Percentiles rank a stretch among this genome's conserved stretches.
phyloP scores from a whole-genome alignment of 2,113 vertebrate species.

The Platichthys stellatus region DNA sequence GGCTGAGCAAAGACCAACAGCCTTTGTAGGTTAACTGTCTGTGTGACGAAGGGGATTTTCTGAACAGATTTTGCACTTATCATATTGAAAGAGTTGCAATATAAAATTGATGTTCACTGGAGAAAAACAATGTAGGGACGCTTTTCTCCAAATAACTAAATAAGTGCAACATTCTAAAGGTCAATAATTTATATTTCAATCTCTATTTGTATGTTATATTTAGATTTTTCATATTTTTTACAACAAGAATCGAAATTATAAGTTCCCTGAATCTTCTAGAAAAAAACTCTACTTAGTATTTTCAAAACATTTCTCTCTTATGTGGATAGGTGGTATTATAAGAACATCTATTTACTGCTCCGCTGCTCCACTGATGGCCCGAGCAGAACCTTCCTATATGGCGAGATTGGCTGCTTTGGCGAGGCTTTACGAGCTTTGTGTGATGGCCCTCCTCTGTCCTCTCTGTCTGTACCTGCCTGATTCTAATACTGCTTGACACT shows the following conservation, averaged over 20 bases:
- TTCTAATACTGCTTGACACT: conserved; percentile 73
- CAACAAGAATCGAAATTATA: neutral
- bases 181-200: no score
- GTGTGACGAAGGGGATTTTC: no score
- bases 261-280: neutral
- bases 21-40: no score
- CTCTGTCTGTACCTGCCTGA: conserved; percentile 64
- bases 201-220: neutral
- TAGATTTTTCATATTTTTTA: neutral
- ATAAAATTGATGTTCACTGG: no score
- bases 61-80: no score
- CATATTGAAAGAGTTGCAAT: no score
- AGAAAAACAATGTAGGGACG: no score
- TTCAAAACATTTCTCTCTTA: neutral
- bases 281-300: neutral
- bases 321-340: neutral
- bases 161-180: no score
- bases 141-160: no score
- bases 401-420: conserved; percentile 4
- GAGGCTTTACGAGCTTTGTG: conserved; percentile 57
- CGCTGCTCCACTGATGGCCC: conserved; percentile 23
- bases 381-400: conserved; percentile 31
- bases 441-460: conserved; percentile 62
- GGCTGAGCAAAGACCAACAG: no score
- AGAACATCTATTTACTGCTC: conserved; percentile 15